Conservation (phyloP, 2,888 invertebrate genomes). For the Oeneis ivallda region DNA sequence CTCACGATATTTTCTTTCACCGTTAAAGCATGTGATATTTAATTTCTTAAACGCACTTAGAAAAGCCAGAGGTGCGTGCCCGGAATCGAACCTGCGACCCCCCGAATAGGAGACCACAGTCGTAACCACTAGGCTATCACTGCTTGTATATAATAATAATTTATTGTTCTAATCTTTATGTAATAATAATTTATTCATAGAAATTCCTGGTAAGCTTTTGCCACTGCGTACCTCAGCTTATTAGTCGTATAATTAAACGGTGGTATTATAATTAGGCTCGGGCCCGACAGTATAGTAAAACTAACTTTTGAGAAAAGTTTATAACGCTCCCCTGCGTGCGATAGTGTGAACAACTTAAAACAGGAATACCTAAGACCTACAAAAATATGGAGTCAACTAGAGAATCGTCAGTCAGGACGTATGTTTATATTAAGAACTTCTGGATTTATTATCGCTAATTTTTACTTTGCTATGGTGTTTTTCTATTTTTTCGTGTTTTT, state of each 20-base stretch:
- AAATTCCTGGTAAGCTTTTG: constrained; percentile 27
- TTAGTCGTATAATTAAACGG: constrained; percentile 65
- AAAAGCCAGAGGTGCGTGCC: no score
- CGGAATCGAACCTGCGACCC: no score
- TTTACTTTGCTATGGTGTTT: background rate
- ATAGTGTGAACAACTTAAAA: constrained; percentile 61
- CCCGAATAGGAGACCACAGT: no score
- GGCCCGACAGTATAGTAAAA: constrained; percentile 51
- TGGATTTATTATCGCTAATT: background rate
- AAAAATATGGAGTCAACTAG: constrained; percentile 52
- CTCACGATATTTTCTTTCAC: no score
- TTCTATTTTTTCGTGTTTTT: background rate
- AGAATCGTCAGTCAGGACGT: background rate
- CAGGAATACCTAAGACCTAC: constrained; percentile 48
- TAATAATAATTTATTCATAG: constrained; percentile 31
- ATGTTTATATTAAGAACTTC: background rate
- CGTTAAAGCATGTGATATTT: no score
- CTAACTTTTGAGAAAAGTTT: constrained; percentile 63
- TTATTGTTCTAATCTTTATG: no score
- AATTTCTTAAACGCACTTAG: no score
- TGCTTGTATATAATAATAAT: no score
- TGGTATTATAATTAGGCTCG: constrained; percentile 56
- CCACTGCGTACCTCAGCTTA: constrained; percentile 47
- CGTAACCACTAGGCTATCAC: no score
- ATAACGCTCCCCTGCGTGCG: constrained; percentile 57